Conservation (phyloP, 2,888 invertebrate genomes). For the Kryphioiulus occultus region DNA sequence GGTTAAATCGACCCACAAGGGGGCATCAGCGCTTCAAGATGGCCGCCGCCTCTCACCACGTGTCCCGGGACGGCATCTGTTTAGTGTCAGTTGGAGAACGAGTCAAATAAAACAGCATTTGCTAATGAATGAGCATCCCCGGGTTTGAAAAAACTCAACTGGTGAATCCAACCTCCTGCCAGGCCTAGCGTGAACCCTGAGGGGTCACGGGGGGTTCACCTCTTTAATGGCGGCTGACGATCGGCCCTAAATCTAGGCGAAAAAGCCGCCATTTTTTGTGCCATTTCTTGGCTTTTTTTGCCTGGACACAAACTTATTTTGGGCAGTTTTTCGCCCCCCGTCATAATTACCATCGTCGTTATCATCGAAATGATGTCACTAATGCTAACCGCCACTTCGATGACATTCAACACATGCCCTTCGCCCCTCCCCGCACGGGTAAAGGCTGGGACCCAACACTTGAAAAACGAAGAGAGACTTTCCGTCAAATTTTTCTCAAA, state of each 20-base stretch:
- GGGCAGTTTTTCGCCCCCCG: background rate
- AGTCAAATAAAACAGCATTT: slow-evolving; percentile 23
- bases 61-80: background rate
- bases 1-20: too few relatives aligned
- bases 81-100: background rate
- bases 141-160: slow-evolving; percentile 9
- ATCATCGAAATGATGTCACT: background rate
- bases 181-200: background rate
- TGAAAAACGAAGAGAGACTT: too few relatives aligned
- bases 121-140: background rate
- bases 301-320: background rate
- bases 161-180: slow-evolving; percentile 17
- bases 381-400: background rate
- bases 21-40: background rate
- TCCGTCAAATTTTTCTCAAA: too few relatives aligned
- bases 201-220: slow-evolving; percentile 3
- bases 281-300: background rate
- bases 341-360: background rate
- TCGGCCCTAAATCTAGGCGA: background rate
- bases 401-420: background rate
- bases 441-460: too few relatives aligned
- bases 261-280: background rate
- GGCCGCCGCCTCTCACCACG: background rate
- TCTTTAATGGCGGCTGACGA: background rate
- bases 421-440: background rate